These are phyloP conservation scores for Cheirogaleus major DNA, from an alignment of 2,797 vertebrate species.

Conservation along the genomic window DNA sequence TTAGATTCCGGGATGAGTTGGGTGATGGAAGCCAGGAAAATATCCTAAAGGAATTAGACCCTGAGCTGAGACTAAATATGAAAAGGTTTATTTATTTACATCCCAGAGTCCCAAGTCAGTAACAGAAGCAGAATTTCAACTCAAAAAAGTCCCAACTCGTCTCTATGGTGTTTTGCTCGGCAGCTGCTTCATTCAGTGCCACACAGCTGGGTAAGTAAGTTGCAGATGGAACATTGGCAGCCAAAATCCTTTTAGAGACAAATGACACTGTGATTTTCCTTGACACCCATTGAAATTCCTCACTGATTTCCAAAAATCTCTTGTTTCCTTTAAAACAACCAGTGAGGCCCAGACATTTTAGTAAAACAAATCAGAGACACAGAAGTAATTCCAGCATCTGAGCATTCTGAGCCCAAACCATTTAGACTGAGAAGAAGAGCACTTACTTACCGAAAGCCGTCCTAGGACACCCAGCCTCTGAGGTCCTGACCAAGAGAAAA, in stretches of 20 bases:
- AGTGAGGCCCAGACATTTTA: constrained; percentile 41
- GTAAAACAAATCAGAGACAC: constrained; percentile 63
- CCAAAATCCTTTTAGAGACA: constrained; percentile 66
- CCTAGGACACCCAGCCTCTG: not conserved
- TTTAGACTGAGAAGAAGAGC: not conserved
- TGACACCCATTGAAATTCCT: constrained; percentile 65
- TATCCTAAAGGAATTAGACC: constrained; percentile 18
- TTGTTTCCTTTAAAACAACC: constrained; percentile 69
- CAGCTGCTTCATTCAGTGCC: constrained; percentile 58
- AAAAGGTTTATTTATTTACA: constrained; percentile 65
- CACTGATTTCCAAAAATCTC: constrained; percentile 70
- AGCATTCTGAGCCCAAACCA: not conserved
- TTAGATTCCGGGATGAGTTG: not conserved
- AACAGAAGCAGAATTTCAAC: constrained; percentile 54
- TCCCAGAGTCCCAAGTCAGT: constrained; percentile 48
- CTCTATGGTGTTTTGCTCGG: not conserved
- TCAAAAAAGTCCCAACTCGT: constrained; percentile 33
- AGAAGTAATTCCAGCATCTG: constrained; percentile 20
- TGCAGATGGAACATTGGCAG: constrained; percentile 66
- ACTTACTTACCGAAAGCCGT: not conserved
- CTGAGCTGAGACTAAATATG: constrained; percentile 54
- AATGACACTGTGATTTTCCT: constrained; percentile 71
- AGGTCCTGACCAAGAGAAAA: not conserved
- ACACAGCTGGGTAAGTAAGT: constrained; percentile 69
- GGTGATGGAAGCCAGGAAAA: constrained; percentile 2